These are phyloP conservation scores for Amblyjoppa fuscipennis DNA, from an alignment of 2,888 invertebrate species.

Conservation along the genomic window DNA sequence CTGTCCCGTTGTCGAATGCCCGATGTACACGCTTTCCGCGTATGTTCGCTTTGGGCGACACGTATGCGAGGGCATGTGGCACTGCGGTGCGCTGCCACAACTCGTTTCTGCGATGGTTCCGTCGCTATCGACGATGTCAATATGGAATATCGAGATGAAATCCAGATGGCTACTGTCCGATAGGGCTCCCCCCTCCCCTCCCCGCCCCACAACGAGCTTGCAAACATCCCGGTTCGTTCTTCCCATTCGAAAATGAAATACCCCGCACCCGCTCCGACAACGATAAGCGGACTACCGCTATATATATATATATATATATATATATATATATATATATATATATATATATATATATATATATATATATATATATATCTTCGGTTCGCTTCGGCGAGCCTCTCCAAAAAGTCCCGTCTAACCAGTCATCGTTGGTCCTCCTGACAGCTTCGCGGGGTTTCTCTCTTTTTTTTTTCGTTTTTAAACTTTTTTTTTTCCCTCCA, in stretches of 20 bases:
- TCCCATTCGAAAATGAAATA: constrained; percentile 58
- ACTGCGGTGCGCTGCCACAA: neutral
- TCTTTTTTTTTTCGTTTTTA: constrained; percentile 9
- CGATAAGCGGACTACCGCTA: constrained; percentile 56
- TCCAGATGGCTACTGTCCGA: constrained; percentile 60
- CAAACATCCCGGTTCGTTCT: constrained; percentile 36
- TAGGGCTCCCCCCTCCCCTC: neutral
- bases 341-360: neutral
- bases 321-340: neutral
- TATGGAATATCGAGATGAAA: constrained; percentile 61
- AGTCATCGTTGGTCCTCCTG: constrained; percentile 37
- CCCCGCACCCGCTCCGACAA: constrained; percentile 26
- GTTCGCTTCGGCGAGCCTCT: constrained; percentile 25
- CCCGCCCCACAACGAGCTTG: neutral
- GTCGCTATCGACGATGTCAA: constrained; percentile 50
- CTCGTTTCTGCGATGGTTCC: constrained; percentile 39
- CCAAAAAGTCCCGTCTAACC: constrained; percentile 32
- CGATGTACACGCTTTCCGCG: constrained; percentile 7
- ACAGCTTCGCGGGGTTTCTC: neutral
- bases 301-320: constrained; percentile 7
- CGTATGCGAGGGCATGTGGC: constrained; percentile 14
- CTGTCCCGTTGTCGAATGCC: constrained; percentile 21
- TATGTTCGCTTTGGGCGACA: constrained; percentile 13
- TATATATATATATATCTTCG: constrained; percentile 24
- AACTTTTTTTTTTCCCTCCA: constrained; percentile 15